Evolutionary conservation across 2,888 invertebrate genomes (phyloP), one percentile per base, ranked within the genome.

Genomic region (Hypomecis punctinalis): DNA sequence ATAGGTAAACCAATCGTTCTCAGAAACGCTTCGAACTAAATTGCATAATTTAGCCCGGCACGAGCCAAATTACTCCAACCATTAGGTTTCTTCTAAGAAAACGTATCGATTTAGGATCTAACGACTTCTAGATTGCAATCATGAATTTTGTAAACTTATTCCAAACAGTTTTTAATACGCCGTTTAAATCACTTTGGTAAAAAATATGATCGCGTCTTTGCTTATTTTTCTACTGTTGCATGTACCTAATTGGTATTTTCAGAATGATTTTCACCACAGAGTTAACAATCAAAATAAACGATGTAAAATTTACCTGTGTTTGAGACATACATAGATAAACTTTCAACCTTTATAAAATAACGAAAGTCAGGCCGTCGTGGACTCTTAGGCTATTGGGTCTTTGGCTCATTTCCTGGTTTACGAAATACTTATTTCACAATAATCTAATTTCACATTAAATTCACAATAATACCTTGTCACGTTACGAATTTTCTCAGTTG

Each of bases 51-150:
- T 59, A 46, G 55, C 48, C 53, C 69, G 83, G 89, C 90, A 90
- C 90, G 89, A 84, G 90, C 89, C 88, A 88, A 89, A 84, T 82
- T 81, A 76, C 78, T 72, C 64, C 51, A 61, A 61, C 71, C 51
- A 75, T 72, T 81, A 78, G 70, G 63, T 65, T 66, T 40, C 54
- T 87, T 87, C 87, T 72, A 51, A 78, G 87, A 87, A 85, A 76
- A 68, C 72, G 61, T 68, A 73, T 68, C 75, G 73, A 78, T 78
- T 78, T 75, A 57, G 69, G 45, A 74, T 56, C 67, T 74, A 81
- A 78, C 69, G 65, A 74, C 72, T 74, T 63, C n/a, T 53, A 72
- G 73, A 76, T 76, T 73, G 71, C 61, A 66, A 68, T 63, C 63
- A 56, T 47, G 36, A 48, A 55, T 67, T 71, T 67, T 68, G 55